phyloP scores from a whole-genome alignment of 2,888 invertebrate species.

The Euclidia mi region DNA sequence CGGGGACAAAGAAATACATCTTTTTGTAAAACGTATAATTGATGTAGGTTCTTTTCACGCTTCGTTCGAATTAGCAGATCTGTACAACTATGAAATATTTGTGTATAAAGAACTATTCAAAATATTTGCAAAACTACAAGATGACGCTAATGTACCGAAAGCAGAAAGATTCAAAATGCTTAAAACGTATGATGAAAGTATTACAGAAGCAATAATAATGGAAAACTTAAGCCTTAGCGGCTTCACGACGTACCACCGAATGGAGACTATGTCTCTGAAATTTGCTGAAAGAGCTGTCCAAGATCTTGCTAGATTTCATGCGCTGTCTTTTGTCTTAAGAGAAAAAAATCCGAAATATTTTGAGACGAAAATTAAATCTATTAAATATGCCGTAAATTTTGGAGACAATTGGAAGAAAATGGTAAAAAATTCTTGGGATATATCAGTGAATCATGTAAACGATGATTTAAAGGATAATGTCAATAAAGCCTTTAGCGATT shows the following conservation, averaged over 20 bases:
- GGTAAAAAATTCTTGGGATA: conserved; percentile 32
- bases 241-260: conserved; percentile 55
- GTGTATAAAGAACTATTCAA: conserved; percentile 61
- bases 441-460: conserved; percentile 41
- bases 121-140: conserved; percentile 59
- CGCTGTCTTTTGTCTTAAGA: conserved; percentile 61
- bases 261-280: conserved; percentile 54
- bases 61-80: conserved; percentile 50
- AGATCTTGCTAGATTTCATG: conserved; percentile 67
- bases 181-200: conserved; percentile 58
- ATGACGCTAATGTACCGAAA: conserved; percentile 55
- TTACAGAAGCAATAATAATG: conserved; percentile 59
- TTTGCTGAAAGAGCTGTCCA: conserved; percentile 59
- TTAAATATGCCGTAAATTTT: conserved; percentile 35
- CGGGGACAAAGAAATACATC: conserved; percentile 60
- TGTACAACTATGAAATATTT: conserved; percentile 61
- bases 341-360: conserved; percentile 59
- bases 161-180: conserved; percentile 60
- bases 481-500: conserved; percentile 34
- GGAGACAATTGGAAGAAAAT: conserved; percentile 37
- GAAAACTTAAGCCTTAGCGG: conserved; percentile 64
- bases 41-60: conserved; percentile 48
- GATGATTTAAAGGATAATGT: conserved; percentile 41
- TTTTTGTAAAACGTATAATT: conserved; percentile 67
- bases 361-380: conserved; percentile 42